Conservation (phyloP, 2,113 vertebrate genomes). For the Chloroceryle aenea region DNA sequence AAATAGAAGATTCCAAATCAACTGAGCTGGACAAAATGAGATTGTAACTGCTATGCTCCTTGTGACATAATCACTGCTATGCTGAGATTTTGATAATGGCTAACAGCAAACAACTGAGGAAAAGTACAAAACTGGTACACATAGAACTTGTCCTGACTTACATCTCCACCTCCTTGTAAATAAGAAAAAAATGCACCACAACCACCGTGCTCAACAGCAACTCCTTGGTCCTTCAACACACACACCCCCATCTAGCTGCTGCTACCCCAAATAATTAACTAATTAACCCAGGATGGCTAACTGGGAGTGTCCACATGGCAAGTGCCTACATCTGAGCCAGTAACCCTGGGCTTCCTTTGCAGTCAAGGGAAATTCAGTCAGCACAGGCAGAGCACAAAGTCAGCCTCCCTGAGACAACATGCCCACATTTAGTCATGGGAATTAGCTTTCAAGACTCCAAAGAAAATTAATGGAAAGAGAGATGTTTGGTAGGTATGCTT, state of each 20-base stretch:
- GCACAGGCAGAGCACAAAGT: not conserved
- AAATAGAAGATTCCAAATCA: not conserved
- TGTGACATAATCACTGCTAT: not conserved
- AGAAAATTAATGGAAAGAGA: not conserved
- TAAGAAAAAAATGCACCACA: not conserved
- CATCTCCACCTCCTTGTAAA: not conserved
- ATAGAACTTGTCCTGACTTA: not conserved
- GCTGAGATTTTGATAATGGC: not conserved
- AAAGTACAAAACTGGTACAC: not conserved
- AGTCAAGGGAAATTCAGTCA: not conserved
- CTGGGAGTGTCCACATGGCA: too few relatives aligned
- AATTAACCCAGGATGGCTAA: not conserved
- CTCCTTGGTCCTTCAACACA: not conserved
- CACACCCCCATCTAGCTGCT: not conserved
- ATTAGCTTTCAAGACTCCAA: not conserved
- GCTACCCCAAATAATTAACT: not conserved
- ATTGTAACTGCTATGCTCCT: not conserved
- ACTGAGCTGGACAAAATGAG: not conserved
- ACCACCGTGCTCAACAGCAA: not conserved
- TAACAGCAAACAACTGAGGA: not conserved
- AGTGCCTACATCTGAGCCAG: not conserved
- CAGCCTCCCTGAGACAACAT: not conserved
- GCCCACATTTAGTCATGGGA: not conserved
- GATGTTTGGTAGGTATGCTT: not conserved
- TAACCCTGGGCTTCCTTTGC: not conserved